Evolutionary conservation across 2,797 vertebrate species (phyloP), one percentile per base, ranked within the genome.

Genomic region (Lutjanus argentimaculatus): DNA sequence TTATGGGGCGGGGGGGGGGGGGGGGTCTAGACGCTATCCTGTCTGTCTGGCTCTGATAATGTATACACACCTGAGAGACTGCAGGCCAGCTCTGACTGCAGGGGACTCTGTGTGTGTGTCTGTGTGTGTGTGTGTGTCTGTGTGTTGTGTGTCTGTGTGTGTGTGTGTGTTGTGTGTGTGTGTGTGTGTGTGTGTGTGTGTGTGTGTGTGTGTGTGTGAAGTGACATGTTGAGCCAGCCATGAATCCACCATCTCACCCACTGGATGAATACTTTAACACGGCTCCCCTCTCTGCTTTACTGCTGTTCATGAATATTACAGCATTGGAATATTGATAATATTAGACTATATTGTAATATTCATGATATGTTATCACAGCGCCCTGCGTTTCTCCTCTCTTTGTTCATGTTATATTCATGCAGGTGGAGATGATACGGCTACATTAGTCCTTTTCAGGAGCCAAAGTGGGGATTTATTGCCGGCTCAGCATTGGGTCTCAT

Each of bases 41-140:
- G 88, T 89, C 86, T 91, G 90, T 85, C 91, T 92, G 87, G 86
- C 85, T 84, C 84, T 88, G 85, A 87, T 92, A 88, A 85, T 91
- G 80, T 84, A 79, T 72, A 88, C 85, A 77, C 74, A 89, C 82
- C 85, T 91, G 89, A 91, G 85, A 74, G 78, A 69, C 57, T 75
- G 59, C 65, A 64, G 62, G 46, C 72, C 53, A 10, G 53, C 65
- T 74, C 52, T 74, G 73, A 70, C 64, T 62, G 55, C 51, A 36
- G 70, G 49, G 25, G 15, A 10, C 66, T 62, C 72, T 56, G 62
- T 70, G n/a, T 64, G 45, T 36, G 61, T 62, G 56, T 67, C 63
- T 73, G 21, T 67, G 65, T 48, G 61, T 62, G 61, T 71, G 67
- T 74, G 64, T 25, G 25, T 25, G 25, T 25, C 2, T 25, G 25